Conservation (phyloP, 2,113 vertebrate species). For the Callorhinus ursinus region DNA sequence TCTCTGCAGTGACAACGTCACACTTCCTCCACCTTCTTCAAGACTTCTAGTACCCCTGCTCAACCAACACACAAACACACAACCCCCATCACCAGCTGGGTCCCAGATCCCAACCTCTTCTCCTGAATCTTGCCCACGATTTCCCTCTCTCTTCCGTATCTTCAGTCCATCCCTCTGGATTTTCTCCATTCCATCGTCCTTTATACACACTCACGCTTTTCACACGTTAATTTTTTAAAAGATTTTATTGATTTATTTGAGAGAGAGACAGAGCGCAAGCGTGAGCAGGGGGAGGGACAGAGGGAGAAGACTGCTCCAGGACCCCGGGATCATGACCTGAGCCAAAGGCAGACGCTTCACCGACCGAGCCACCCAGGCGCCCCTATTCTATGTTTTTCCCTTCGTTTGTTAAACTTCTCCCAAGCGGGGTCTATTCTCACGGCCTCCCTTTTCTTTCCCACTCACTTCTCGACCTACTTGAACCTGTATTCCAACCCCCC, state of each 20-base stretch:
- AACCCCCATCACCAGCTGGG: not conserved
- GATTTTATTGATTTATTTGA: not conserved
- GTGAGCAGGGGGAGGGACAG: not conserved
- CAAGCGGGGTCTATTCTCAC: not conserved
- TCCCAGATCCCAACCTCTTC: not conserved
- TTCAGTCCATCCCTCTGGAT: not conserved
- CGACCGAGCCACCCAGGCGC: too few relatives aligned
- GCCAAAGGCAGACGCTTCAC: too few relatives aligned
- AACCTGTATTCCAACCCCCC: not conserved
- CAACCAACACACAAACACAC: not conserved
- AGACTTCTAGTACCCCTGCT: not conserved
- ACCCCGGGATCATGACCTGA: not conserved
- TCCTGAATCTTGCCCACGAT: not conserved
- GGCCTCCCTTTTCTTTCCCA: not conserved
- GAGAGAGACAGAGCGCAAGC: not conserved
- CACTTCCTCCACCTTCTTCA: not conserved
- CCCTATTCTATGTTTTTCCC: not conserved
- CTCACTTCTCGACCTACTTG: not conserved
- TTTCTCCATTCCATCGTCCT: not conserved
- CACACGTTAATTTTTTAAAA: not conserved
- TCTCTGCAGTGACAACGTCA: not conserved
- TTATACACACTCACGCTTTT: not conserved
- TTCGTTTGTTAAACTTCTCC: conserved; percentile 36
- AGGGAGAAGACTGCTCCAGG: not conserved
- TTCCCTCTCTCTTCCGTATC: not conserved